Percentiles rank a stretch among this genome's conserved stretches.
These are phyloP conservation scores for Andinoacara biseriatus DNA, from an alignment of 2,113 vertebrate species.

Conservation along the genomic window DNA sequence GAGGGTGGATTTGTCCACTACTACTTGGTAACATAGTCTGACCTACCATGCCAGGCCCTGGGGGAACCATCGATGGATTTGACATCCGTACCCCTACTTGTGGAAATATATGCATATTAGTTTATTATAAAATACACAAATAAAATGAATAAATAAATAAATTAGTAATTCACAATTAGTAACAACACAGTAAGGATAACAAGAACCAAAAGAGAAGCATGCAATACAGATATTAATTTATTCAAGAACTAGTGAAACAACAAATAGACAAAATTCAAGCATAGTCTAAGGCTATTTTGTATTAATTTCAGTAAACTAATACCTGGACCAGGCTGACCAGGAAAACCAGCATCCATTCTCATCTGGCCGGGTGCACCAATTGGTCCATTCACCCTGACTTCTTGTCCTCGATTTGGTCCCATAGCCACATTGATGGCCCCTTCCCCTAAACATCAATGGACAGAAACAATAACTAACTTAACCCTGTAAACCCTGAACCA, in stretches of 20 bases:
- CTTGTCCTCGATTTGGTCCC: constrained; percentile 90
- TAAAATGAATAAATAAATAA: no score
- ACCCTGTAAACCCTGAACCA: no score
- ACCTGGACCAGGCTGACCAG: constrained; percentile 90
- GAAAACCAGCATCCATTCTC: constrained; percentile 89
- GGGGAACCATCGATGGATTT: constrained; percentile 90
- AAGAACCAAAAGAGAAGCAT: background rate
- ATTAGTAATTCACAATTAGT: background rate
- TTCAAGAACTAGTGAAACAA: background rate
- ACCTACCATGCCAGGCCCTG: constrained; percentile 85
- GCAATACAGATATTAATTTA: background rate
- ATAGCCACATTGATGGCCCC: constrained; percentile 94
- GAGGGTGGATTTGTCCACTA: constrained; percentile 89
- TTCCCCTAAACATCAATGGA: constrained; percentile 84
- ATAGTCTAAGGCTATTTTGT: background rate
- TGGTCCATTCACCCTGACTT: constrained; percentile 94
- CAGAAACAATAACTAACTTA: background rate
- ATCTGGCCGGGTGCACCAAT: constrained; percentile 85
- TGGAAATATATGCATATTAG: constrained; percentile 17
- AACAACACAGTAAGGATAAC: background rate
- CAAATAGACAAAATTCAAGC: background rate
- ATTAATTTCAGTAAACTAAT: constrained; percentile 20
- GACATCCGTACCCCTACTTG: constrained; percentile 84
- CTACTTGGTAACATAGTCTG: constrained; percentile 86
- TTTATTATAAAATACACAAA: background rate